Conservation (phyloP, 2,797 vertebrate species). For the Tapirus indicus region DNA sequence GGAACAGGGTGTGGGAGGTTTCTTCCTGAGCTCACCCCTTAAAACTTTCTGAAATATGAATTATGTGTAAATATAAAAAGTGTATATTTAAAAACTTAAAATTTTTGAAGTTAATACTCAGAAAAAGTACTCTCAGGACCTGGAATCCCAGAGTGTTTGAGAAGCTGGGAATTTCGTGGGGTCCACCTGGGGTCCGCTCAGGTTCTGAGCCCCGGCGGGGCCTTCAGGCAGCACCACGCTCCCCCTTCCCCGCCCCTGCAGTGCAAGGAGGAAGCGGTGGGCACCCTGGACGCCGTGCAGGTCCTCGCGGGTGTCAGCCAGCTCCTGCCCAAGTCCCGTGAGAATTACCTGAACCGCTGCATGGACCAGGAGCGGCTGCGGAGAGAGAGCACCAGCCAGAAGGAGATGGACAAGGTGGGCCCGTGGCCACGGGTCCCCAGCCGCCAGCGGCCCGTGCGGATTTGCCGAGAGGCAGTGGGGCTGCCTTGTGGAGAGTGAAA, state of each 20-base stretch:
- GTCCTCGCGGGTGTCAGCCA: slow-evolving; percentile 92
- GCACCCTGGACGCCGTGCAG: slow-evolving; percentile 95
- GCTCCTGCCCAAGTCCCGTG: slow-evolving; percentile 95
- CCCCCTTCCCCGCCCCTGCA: slow-evolving; percentile 62
- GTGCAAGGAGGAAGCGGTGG: slow-evolving; percentile 96
- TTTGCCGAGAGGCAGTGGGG: rapidly evolving
- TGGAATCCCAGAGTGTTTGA: neutral
- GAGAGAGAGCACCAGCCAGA: slow-evolving; percentile 94
- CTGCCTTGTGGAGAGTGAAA: neutral
- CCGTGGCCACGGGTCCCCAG: rapidly evolving
- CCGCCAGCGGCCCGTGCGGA: rapidly evolving
- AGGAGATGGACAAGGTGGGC: slow-evolving; percentile 95
- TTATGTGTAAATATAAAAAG: neutral
- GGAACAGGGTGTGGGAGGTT: neutral
- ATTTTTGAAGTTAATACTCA: neutral
- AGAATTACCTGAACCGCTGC: slow-evolving; percentile 94
- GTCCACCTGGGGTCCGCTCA: neutral
- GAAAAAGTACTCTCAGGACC: neutral
- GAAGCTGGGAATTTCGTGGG: neutral
- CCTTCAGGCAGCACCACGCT: neutral
- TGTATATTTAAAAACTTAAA: neutral
- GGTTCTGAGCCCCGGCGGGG: neutral
- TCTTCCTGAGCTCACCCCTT: neutral
- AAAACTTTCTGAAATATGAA: neutral
- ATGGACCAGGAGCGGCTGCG: slow-evolving; percentile 94